Base-by-base conservation (phyloP, 2,888 invertebrate genomes). In the Ptilodon capucinus region DNA sequence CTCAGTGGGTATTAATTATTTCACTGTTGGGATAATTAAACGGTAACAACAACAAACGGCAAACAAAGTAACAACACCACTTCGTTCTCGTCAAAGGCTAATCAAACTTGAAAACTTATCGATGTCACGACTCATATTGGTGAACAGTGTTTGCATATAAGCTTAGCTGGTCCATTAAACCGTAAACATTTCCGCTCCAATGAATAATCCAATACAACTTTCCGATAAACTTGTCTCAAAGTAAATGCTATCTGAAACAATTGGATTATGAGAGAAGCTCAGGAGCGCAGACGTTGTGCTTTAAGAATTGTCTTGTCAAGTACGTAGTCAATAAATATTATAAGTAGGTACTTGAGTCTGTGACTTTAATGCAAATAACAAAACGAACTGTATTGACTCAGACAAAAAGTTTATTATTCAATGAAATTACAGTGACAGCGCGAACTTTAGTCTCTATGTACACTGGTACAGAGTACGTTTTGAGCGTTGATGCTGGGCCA, bases 231-330 rank as follows among this genome's bases (percentile, higher is more conserved):
- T 57, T 43, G 46, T 53, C 41, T 54, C 41, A 43, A 56, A 52
- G 49, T 53, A 61, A 64, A 62, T 54, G 60, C 54, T 54, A 59
- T 66, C 51, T 51, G 13, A 58, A 60, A 55, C 51, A 60, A 62
- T 59, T 53, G 47, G 40, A 60, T 62, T 62, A 51, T 63, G 13
- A 11, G 5, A 14, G n/a, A 19, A n/a, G 35, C 14, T 16, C 16
- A 35, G 16, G 9, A 35, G 17, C 11, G 5, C 1, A 19, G n/a
- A 32, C 14, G 14, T 19, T 13, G 19, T n/a, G 16, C n/a, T 38
- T 38, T 18, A 19, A n/a, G 19, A 19, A 19, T 38, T 19, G 38
- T 19, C n/a, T n/a, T n/a, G n/a, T n/a, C n/a, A n/a, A n/a, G n/a
- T n/a, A n/a, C n/a, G n/a, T n/a, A n/a, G n/a, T n/a, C n/a, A n/a